A percentile compares a stretch with the other conserved stretches of the same genome.
phyloP scores from a whole-genome alignment of 2,888 invertebrate genomes.

The Andrena bucephala region DNA sequence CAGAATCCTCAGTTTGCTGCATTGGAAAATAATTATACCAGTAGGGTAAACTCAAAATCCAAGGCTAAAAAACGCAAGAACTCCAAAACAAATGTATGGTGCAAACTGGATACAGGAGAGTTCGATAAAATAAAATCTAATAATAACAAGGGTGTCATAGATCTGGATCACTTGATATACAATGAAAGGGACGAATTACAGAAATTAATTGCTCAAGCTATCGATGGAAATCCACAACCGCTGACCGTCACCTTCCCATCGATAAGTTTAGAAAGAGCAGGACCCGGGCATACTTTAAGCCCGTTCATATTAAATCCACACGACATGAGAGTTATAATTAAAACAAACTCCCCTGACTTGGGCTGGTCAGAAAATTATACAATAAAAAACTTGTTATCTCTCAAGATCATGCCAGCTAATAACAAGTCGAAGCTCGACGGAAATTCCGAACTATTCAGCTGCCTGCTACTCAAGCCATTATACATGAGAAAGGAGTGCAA shows the following conservation, averaged over 20 bases:
- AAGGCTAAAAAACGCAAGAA: slow-evolving; percentile 67
- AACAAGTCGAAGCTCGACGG: slow-evolving; percentile 83
- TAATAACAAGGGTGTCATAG: slow-evolving; percentile 72
- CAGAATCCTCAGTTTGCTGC: slow-evolving; percentile 50
- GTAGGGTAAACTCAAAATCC: slow-evolving; percentile 35
- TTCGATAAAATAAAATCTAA: slow-evolving; percentile 57
- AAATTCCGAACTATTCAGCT: slow-evolving; percentile 86
- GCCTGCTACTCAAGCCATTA: slow-evolving; percentile 85
- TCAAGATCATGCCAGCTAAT: slow-evolving; percentile 84
- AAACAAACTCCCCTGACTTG: slow-evolving; percentile 82
- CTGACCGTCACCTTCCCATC: slow-evolving; percentile 79
- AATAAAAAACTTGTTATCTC: slow-evolving; percentile 85
- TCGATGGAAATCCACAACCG: slow-evolving; percentile 74
- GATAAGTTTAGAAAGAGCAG: slow-evolving; percentile 78
- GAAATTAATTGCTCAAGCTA: slow-evolving; percentile 72
- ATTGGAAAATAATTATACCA: slow-evolving; percentile 59
- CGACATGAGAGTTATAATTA: slow-evolving; percentile 85
- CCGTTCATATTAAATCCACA: slow-evolving; percentile 81
- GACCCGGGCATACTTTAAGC: slow-evolving; percentile 78
- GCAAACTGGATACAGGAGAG: slow-evolving; percentile 59
- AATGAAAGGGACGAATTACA: slow-evolving; percentile 78
- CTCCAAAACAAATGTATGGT: slow-evolving; percentile 70
- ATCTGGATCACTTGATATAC: slow-evolving; percentile 78
- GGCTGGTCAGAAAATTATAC: slow-evolving; percentile 85
- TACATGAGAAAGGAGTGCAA: slow-evolving; percentile 80